Evolutionary conservation across 2,113 vertebrate genomes (phyloP).

Genomic region (Gracilinanus agilis): DNA sequence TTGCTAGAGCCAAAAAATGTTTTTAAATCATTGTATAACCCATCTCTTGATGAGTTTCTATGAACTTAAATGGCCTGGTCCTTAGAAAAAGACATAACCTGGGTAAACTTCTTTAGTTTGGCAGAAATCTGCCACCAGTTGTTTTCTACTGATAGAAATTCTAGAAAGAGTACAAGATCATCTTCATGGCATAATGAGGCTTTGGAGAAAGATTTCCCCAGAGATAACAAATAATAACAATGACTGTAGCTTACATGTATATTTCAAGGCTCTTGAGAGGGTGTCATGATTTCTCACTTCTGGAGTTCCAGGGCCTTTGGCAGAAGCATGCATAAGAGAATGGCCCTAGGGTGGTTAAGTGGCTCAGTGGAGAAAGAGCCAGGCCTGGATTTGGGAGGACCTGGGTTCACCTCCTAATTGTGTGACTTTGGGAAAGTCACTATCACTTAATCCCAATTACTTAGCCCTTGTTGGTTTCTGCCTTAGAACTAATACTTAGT

Average conservation of each 20-base stretch:
- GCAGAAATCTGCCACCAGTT: background rate
- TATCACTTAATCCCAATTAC: no score
- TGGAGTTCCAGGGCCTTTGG: background rate
- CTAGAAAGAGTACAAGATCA: background rate
- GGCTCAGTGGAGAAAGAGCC: no score
- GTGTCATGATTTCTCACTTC: background rate
- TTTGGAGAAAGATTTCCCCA: background rate
- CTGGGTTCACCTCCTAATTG: no score
- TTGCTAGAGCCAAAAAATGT: no score
- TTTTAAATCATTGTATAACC: background rate
- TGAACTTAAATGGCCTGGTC: background rate
- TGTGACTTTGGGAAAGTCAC: no score
- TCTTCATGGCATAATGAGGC: background rate
- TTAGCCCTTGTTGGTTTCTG: no score
- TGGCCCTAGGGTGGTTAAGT: background rate
- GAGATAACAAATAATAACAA: background rate
- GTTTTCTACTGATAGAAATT: background rate
- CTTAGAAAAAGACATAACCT: background rate
- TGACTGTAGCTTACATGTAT: background rate
- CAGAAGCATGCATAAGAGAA: background rate
- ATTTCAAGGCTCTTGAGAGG: background rate
- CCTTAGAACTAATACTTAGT: no score
- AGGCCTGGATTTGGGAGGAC: no score
- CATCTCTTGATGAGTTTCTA: background rate
- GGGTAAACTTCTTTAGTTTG: background rate